Conservation (phyloP, 1,140 invertebrate species). For the Caenorhabditis inopinata region DNA sequence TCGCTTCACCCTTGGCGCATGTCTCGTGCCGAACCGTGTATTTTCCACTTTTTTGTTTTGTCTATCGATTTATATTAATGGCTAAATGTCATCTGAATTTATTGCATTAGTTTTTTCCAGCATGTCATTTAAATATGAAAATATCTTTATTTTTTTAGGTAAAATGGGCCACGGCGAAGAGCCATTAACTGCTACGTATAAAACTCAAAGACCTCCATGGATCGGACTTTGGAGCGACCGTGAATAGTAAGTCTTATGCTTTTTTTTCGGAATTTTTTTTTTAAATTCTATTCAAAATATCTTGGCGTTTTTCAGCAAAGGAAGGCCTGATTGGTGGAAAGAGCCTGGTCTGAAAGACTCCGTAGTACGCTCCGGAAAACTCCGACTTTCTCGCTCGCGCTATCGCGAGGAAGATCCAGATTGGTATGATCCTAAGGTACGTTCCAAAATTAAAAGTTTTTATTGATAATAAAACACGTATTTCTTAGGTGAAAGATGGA, state of each 20-base stretch:
- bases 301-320: slow-evolving; percentile 51
- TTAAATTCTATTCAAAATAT: slow-evolving; percentile 16
- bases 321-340: slow-evolving; percentile 59
- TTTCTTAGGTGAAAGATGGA: slow-evolving; percentile 49
- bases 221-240: slow-evolving; percentile 52
- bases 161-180: slow-evolving; percentile 55
- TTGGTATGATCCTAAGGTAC: slow-evolving; percentile 55
- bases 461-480: too few species aligned
- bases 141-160: background rate
- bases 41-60: background rate
- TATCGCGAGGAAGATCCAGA: slow-evolving; percentile 53
- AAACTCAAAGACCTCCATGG: slow-evolving; percentile 54
- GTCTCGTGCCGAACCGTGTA: background rate
- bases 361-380: slow-evolving; percentile 34
- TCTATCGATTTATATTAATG: background rate
- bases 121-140: background rate
- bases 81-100: background rate
- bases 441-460: slow-evolving; percentile 18
- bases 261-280: background rate
- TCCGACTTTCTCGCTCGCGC: slow-evolving; percentile 18
- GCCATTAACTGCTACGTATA: slow-evolving; percentile 53
- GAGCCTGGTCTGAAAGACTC: slow-evolving; percentile 52
- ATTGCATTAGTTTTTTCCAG: too few species aligned
- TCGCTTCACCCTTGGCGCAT: background rate
- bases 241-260: slow-evolving; percentile 53